Conservation (phyloP, 2,113 vertebrate genomes). For the Psophia crepitans region DNA sequence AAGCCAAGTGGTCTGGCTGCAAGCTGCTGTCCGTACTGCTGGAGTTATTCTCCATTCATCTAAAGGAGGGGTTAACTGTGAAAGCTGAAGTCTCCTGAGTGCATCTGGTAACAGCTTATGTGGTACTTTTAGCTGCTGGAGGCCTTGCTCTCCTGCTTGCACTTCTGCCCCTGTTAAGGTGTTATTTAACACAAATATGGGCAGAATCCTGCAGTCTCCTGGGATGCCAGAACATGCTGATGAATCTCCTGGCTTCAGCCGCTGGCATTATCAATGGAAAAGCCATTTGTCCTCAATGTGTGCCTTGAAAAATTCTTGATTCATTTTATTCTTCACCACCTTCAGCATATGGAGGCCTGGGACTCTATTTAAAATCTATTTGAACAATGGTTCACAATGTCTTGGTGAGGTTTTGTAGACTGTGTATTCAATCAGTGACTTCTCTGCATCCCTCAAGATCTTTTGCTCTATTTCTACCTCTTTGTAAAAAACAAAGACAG, state of each 20-base stretch:
- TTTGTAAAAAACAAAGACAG: neutral
- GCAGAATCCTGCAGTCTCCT: neutral
- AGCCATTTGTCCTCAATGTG: slow-evolving; percentile 5
- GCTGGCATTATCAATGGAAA: slow-evolving; percentile 2
- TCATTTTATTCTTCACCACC: neutral
- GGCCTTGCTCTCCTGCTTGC: neutral
- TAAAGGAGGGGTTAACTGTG: neutral
- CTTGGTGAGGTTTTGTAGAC: neutral
- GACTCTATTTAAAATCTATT: neutral
- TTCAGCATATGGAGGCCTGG: neutral
- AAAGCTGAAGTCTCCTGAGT: neutral
- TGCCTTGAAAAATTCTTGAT: neutral
- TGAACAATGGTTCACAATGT: neutral
- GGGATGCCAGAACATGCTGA: neutral
- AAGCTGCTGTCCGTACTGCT: neutral
- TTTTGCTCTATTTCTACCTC: neutral
- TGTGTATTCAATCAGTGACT: neutral
- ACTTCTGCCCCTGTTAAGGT: neutral
- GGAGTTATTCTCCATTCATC: neutral
- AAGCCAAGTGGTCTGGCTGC: neutral
- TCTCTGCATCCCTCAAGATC: neutral
- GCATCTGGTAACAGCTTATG: neutral
- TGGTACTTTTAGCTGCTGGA: neutral
- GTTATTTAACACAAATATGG: neutral
- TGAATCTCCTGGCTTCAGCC: slow-evolving; percentile 13